Base-by-base conservation (phyloP, 2,888 invertebrate species). In the Myopa testacea region DNA sequence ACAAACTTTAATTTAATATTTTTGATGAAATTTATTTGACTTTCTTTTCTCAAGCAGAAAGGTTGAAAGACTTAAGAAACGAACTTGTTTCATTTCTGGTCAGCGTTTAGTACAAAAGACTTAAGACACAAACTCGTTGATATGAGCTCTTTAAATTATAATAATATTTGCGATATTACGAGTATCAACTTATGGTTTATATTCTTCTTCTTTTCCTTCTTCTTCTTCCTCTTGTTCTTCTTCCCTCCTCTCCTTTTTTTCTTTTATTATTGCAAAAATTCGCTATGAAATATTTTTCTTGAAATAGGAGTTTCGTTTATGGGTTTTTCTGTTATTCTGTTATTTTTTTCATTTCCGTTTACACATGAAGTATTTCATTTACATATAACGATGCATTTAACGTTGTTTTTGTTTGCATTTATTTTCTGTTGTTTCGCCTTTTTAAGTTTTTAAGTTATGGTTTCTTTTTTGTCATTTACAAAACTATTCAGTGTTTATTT, bases 31-130 rank as follows among this genome's bases (percentile, higher is more conserved):
- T 45, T 45, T 45, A 6, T 45, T 6, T 45, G 1, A 6, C 10
- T 6, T 45, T 45, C 45, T 45, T 8, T 45, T 45, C 10, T 45
- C 3, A 10, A 45, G 45, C 6, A 1, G 19, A 73, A 62, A 73
- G 26, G 19, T 60, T 62, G 60, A 73, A 45, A 73, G 73, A 73
- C 62, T 73, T 73, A 50, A 73, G 62, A 12, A 40, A 45, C 45
- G 45, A 73, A 73, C 73, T 16, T 38, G 72, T 7, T 19, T 62
- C 16, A 67, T 67, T 67, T 38, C 10, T 67, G 1, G 26, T 34
- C 34, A 60, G 37, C 37, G 1, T 37, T 12, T 55, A 34, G 26
- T 55, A 55, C 68, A 26, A 73, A 45, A 73, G 73, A 73, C 62
- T 73, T 73, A 34, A 73, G 62, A 12, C 37, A 55, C 68, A 26